A percentile compares a stretch with the other conserved stretches of the same genome.
Conservation (phyloP, 1,140 invertebrate species). For the Dendrolimus kikuchii region DNA sequence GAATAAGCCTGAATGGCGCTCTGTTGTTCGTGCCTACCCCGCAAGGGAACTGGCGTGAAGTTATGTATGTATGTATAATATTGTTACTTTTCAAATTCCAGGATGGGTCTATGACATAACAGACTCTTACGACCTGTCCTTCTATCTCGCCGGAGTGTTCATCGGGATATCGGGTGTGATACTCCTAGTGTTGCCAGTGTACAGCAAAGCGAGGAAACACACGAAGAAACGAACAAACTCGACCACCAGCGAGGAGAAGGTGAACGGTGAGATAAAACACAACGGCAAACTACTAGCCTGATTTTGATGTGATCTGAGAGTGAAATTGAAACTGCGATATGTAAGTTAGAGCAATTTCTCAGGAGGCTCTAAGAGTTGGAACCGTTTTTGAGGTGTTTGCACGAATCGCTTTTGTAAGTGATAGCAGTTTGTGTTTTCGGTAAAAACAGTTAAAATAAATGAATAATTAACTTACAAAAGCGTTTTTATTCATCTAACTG, state of each 20-base stretch:
- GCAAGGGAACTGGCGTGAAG: too few relatives aligned
- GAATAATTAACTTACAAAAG: too few relatives aligned
- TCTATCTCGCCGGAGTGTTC: slow-evolving; percentile 89
- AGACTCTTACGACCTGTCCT: slow-evolving; percentile 85
- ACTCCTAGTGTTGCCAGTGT: slow-evolving; percentile 77
- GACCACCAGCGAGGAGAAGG: not conserved
- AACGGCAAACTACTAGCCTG: slow-evolving; percentile 38
- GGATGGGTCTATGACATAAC: slow-evolving; percentile 87
- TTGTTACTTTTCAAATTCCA: slow-evolving; percentile 62
- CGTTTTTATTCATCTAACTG: too few relatives aligned
- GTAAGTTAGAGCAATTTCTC: not conserved
- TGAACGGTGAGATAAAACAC: slow-evolving; percentile 20
- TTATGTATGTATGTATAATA: too few relatives aligned
- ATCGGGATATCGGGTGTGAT: slow-evolving; percentile 88
- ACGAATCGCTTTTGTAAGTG: too few relatives aligned
- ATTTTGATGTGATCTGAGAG: not conserved
- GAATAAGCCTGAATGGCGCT: too few relatives aligned
- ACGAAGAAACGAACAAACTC: not conserved
- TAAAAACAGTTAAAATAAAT: too few relatives aligned
- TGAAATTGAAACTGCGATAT: not conserved
- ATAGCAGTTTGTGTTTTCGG: too few relatives aligned
- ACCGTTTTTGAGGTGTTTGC: too few relatives aligned
- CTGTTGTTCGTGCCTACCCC: too few relatives aligned
- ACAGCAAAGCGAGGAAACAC: slow-evolving; percentile 50
- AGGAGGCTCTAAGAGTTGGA: not conserved